phyloP scores from a whole-genome alignment of 1,140 invertebrate genomes.

The Dreissena rostriformis region DNA sequence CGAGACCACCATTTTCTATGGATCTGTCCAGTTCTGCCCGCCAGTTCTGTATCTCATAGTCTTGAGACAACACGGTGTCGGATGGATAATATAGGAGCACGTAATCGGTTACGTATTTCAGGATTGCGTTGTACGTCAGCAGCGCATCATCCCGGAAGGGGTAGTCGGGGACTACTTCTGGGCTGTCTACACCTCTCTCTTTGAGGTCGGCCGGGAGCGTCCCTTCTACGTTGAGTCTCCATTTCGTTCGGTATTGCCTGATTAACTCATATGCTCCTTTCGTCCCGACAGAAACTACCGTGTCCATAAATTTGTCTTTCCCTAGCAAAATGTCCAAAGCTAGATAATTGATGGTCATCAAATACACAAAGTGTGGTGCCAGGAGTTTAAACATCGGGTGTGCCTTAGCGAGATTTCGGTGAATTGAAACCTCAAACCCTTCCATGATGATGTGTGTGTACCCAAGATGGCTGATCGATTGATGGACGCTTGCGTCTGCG shows the following conservation, averaged over 20 bases:
- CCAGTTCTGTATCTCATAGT: conserved; percentile 18
- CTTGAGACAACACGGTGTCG: background rate
- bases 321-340: background rate
- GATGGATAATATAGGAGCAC: conserved; percentile 1
- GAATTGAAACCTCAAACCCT: conserved; percentile 78
- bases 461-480: conserved; percentile 79
- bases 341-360: conserved; percentile 79
- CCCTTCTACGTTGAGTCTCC: conserved; percentile 8
- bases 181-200: conserved; percentile 68
- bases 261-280: background rate
- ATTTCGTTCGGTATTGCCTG: background rate
- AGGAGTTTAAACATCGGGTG: conserved; percentile 83
- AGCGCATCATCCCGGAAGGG: conserved; percentile 81
- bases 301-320: background rate
- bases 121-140: conserved; percentile 73
- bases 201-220: no score
- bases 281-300: background rate
- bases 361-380: conserved; percentile 82
- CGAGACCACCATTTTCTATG: conserved; percentile 71
- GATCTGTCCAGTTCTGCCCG: background rate
- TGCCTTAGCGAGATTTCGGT: conserved; percentile 81
- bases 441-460: conserved; percentile 82
- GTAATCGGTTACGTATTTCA: conserved; percentile 73
- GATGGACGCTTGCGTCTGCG: conserved; percentile 80
- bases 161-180: conserved; percentile 77